Conservation (phyloP, 1,140 invertebrate species). For the Penaeus japonicus region DNA sequence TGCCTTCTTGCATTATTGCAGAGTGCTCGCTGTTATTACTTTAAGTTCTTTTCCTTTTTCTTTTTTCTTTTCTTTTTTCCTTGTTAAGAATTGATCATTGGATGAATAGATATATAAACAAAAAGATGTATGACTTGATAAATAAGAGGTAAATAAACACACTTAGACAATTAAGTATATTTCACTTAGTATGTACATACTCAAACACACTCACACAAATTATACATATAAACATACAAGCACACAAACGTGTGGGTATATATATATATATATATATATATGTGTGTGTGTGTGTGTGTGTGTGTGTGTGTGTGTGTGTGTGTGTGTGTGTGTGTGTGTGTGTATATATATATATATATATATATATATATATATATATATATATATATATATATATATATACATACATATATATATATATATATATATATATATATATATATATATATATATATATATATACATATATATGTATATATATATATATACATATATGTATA, state of each 20-base stretch:
- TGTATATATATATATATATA: not conserved
- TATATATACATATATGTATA: too few relatives aligned
- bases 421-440: constrained; percentile 4
- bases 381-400: constrained; percentile 4
- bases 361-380: not conserved
- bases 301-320: not conserved
- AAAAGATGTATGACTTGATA: too few relatives aligned
- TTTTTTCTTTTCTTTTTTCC: too few relatives aligned
- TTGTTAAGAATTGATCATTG: not conserved
- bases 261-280: not conserved
- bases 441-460: not conserved
- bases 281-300: not conserved
- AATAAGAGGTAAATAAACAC: too few relatives aligned
- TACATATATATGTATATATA: too few relatives aligned
- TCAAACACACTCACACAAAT: too few relatives aligned
- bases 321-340: not conserved
- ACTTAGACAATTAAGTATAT: too few relatives aligned
- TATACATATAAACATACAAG: not conserved
- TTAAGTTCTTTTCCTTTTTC: too few relatives aligned
- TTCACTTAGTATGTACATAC: too few relatives aligned
- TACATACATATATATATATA: not conserved
- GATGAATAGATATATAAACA: not conserved
- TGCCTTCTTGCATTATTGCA: too few relatives aligned
- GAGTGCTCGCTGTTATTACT: too few relatives aligned
- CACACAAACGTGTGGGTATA: not conserved